A percentile compares a stretch with the other conserved stretches of the same genome.
Conservation (phyloP, 92 coral and sea anemone species). For the Zoanthus solanderi region DNA sequence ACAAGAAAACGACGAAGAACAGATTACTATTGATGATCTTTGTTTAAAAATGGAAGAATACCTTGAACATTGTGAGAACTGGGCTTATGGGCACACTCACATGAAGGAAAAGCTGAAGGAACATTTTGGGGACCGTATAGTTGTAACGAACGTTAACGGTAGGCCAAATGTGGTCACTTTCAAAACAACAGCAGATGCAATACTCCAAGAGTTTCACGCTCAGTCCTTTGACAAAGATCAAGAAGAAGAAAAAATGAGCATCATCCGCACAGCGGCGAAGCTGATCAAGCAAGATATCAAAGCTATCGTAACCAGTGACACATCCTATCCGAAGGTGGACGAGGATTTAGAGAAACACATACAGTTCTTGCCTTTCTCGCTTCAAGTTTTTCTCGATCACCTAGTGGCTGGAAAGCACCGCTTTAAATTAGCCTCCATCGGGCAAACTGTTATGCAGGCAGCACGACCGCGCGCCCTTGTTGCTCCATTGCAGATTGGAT, state of each 20-base stretch:
- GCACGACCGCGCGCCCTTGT: slow-evolving; percentile 32
- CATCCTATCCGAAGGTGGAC: slow-evolving; percentile 4
- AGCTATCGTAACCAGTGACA: not conserved
- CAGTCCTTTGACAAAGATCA: not conserved
- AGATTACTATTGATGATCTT: slow-evolving; percentile 9
- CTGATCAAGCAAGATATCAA: slow-evolving; percentile 37
- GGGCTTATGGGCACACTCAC: not conserved
- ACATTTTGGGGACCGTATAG: not conserved
- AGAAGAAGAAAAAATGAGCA: not conserved
- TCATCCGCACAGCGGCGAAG: slow-evolving; percentile 28
- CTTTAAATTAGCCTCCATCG: slow-evolving; percentile 36
- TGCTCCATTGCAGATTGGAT: slow-evolving; percentile 55
- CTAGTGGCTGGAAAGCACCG: slow-evolving; percentile 30
- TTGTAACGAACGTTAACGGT: slow-evolving; percentile 5
- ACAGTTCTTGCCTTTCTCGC: slow-evolving; percentile 4
- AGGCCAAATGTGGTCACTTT: slow-evolving; percentile 17
- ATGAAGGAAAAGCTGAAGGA: not conserved
- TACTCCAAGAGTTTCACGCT: slow-evolving; percentile 31
- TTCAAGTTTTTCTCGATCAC: slow-evolving; percentile 4
- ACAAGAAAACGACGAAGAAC: slow-evolving; percentile 60
- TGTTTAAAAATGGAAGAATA: not conserved
- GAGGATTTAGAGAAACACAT: not conserved
- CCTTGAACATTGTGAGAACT: not conserved
- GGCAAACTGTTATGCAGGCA: slow-evolving; percentile 34
- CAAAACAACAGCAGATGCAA: slow-evolving; percentile 10